Evolutionary conservation across 1,140 invertebrate genomes (phyloP).

Genomic region (Eubasilissa regina): DNA sequence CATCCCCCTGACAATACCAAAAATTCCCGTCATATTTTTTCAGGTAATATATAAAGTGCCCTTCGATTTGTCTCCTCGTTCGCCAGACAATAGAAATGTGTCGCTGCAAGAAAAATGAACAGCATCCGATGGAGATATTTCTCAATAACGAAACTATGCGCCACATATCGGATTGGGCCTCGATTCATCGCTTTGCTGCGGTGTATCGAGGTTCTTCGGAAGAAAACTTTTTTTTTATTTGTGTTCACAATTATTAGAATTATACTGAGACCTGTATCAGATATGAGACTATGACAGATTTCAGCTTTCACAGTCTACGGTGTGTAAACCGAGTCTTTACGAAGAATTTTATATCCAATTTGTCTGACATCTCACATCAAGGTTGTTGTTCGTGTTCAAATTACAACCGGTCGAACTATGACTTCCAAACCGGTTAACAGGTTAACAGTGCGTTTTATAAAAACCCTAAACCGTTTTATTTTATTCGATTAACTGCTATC

Average conservation of each 20-base stretch:
- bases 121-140: slow-evolving; percentile 34
- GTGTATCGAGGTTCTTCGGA: slow-evolving; percentile 9
- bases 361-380: too few species aligned
- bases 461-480: too few species aligned
- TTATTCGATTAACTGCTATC: too few species aligned
- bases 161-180: slow-evolving; percentile 13
- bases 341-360: too few species aligned
- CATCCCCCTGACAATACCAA: slow-evolving; percentile 15
- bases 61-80: slow-evolving; percentile 21
- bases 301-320: too few species aligned
- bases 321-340: too few species aligned
- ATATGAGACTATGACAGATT: too few species aligned
- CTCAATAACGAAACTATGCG: slow-evolving; percentile 33
- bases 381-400: too few species aligned
- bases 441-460: too few species aligned
- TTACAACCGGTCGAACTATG: too few species aligned
- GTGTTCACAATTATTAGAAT: not conserved
- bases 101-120: slow-evolving; percentile 29
- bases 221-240: not conserved
- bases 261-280: too few species aligned
- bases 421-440: too few species aligned
- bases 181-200: not conserved
- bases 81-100: slow-evolving; percentile 5
- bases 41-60: slow-evolving; percentile 35
- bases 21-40: slow-evolving; percentile 17